A percentile compares a stretch with the other conserved stretches of the same genome.
phyloP scores from a whole-genome alignment of 2,113 vertebrate species.

The Trogon surrucura region DNA sequence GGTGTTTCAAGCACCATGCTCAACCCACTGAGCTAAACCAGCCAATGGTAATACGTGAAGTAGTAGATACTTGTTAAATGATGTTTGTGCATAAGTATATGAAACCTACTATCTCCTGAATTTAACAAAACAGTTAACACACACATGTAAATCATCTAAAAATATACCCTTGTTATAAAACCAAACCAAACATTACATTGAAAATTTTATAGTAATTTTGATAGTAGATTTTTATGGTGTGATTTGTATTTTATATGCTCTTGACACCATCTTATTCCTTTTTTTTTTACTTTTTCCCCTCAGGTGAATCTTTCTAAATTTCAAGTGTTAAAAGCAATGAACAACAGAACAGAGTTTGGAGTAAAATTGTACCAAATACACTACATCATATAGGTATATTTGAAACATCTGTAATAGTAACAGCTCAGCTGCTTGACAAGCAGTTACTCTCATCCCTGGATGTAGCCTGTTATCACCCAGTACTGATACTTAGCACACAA shows the following conservation, averaged over 20 bases:
- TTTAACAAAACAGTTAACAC: background rate
- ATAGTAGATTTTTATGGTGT: background rate
- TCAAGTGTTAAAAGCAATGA: background rate
- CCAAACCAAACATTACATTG: background rate
- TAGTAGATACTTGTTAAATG: background rate
- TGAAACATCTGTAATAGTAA: background rate
- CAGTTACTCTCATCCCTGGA: background rate
- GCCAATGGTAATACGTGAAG: background rate
- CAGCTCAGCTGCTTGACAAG: background rate
- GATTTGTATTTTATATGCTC: background rate
- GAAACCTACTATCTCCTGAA: background rate
- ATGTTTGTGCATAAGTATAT: accelerated
- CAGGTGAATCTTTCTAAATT: background rate
- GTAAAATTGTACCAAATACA: background rate
- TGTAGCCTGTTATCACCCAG: background rate
- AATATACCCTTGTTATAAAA: background rate
- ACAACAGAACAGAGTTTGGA: background rate
- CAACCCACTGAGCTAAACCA: too few species aligned
- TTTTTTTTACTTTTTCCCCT: background rate
- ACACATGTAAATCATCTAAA: background rate
- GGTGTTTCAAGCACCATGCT: too few species aligned
- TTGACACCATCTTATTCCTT: background rate
- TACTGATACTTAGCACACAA: background rate
- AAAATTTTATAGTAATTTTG: background rate
- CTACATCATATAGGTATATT: background rate